phyloP scores from a whole-genome alignment of 1,140 invertebrate species.

The Leptinotarsa texana region DNA sequence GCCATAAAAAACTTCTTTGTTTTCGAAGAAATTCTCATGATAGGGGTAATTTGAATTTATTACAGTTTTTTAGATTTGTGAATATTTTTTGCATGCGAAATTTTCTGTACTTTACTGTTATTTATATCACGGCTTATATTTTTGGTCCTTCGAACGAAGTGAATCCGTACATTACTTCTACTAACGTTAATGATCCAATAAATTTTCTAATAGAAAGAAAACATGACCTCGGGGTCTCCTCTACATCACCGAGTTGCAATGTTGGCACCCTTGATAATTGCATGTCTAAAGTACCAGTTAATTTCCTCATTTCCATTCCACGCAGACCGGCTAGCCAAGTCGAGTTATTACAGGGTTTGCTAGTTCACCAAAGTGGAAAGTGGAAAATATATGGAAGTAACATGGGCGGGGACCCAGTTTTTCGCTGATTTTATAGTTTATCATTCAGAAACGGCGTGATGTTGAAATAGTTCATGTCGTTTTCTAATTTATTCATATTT shows the following conservation, averaged over 20 bases:
- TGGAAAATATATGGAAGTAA: constrained; percentile 9
- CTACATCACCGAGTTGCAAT: background rate
- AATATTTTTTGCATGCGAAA: no score
- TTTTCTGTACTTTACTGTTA: no score
- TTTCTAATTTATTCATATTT: no score
- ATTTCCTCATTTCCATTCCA: constrained; percentile 27
- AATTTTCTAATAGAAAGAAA: background rate
- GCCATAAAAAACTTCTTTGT: no score
- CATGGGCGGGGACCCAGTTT: background rate
- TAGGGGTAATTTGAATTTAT: no score
- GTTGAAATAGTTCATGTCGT: no score
- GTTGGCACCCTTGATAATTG: constrained; percentile 26
- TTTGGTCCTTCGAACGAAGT: background rate
- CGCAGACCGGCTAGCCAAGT: background rate
- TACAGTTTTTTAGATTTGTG: no score
- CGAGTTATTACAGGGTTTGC: constrained; percentile 16
- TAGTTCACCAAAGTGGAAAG: constrained; percentile 17
- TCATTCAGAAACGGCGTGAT: no score
- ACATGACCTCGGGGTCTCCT: background rate
- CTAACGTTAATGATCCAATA: background rate
- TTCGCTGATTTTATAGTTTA: background rate
- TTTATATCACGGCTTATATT: background rate
- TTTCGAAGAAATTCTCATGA: no score
- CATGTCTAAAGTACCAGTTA: constrained; percentile 24
- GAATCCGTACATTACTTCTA: background rate